These are phyloP conservation scores for Chesias legatella DNA, from an alignment of 2,888 invertebrate genomes.

Conservation along the genomic window DNA sequence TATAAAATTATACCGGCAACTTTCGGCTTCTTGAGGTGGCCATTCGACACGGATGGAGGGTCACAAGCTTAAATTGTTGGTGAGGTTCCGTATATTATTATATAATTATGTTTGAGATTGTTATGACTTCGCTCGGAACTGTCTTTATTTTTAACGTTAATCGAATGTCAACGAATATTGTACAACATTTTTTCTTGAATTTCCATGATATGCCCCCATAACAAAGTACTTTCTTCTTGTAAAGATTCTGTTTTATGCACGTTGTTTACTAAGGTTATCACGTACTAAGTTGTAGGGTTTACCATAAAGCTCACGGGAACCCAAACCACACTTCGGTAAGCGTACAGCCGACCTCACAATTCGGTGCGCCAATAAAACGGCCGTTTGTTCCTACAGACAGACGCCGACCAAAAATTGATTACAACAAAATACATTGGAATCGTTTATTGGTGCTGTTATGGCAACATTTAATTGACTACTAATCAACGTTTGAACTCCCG, in stretches of 20 bases:
- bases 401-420: constrained; percentile 77
- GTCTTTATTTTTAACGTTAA: too few relatives aligned
- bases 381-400: constrained; percentile 70
- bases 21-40: constrained; percentile 75
- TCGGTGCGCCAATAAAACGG: constrained; percentile 76
- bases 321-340: constrained; percentile 46
- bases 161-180: too few relatives aligned
- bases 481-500: constrained; percentile 46
- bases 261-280: too few relatives aligned
- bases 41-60: constrained; percentile 63
- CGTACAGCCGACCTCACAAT: constrained; percentile 67
- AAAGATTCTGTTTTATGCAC: too few relatives aligned
- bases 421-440: constrained; percentile 76
- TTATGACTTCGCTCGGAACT: too few relatives aligned
- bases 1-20: constrained; percentile 67
- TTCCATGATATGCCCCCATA: too few relatives aligned
- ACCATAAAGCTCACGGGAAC: constrained; percentile 25
- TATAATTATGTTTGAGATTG: constrained; percentile 3
- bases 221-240: too few relatives aligned
- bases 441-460: constrained; percentile 75
- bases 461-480: constrained; percentile 74
- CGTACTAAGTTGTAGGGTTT: too few relatives aligned
- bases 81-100: constrained; percentile 49
- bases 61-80: constrained; percentile 25
- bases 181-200: too few relatives aligned